Percentiles rank a stretch among this genome's conserved stretches.
These are phyloP conservation scores for Sphaeramia orbicularis DNA, from an alignment of 2,797 vertebrate species.

Conservation along the genomic window DNA sequence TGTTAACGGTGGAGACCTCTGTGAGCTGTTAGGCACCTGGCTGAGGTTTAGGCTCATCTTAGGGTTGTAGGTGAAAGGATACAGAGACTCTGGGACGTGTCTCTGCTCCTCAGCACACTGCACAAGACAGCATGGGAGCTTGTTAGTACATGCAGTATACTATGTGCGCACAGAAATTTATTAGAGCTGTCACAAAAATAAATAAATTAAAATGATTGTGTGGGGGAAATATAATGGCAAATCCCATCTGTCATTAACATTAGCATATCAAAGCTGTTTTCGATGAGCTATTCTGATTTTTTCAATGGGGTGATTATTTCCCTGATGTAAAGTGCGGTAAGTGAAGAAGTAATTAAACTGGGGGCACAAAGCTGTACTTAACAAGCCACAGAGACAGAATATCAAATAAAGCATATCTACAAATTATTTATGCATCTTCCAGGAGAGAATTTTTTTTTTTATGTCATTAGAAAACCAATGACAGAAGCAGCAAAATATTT, in stretches of 20 bases:
- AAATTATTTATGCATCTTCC: constrained; percentile 2
- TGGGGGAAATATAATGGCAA: constrained; percentile 5
- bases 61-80: constrained; percentile 97
- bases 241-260: constrained; percentile 18
- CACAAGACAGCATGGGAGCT: background rate
- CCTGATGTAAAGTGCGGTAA: constrained; percentile 2
- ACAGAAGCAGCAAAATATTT: background rate
- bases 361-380: background rate
- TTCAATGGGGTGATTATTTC: constrained; percentile 18
- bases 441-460: constrained; percentile 5
- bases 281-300: constrained; percentile 27
- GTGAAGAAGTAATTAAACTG: constrained; percentile 12
- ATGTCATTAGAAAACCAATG: constrained; percentile 1
- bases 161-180: background rate
- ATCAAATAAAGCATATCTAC: constrained; percentile 12
- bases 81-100: constrained; percentile 92
- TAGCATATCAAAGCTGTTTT: constrained; percentile 41
- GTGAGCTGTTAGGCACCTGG: constrained; percentile 84
- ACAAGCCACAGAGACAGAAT: background rate
- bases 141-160: constrained; percentile 6
- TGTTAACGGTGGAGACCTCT: constrained; percentile 77
- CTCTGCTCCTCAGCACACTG: constrained; percentile 93
- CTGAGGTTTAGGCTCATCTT: constrained; percentile 98
- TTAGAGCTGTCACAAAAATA: background rate
- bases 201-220: background rate